These are phyloP conservation scores for Epizoanthus rinbou DNA, from an alignment of 92 coral and sea anemone species.

Conservation along the genomic window DNA sequence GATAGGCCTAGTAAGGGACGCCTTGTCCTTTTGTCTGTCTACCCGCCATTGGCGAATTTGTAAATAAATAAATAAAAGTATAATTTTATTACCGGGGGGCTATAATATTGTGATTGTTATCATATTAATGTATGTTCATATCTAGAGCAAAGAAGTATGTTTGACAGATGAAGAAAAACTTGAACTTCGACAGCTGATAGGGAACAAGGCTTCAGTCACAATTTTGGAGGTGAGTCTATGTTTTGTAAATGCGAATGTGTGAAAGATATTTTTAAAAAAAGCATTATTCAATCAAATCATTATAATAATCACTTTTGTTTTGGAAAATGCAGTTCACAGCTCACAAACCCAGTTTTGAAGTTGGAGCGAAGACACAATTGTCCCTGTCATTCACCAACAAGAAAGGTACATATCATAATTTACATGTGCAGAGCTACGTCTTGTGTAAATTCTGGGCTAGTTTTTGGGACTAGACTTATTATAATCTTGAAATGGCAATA, in stretches of 20 bases:
- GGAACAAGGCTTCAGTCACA: constrained; percentile 10
- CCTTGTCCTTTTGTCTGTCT: no score
- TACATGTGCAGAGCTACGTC: no score
- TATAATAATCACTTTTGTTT: not conserved
- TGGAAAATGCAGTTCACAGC: constrained; percentile 69
- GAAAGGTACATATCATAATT: constrained; percentile 51
- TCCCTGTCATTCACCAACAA: constrained; percentile 73
- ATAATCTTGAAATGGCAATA: no score
- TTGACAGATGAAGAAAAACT: constrained; percentile 52
- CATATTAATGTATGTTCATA: no score
- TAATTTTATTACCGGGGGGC: no score
- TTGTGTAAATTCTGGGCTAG: not conserved
- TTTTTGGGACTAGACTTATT: not conserved
- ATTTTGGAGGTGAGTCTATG: constrained; percentile 23
- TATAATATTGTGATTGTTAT: no score
- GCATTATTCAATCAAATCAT: no score
- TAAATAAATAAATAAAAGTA: no score
- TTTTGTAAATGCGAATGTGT: no score
- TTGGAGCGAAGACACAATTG: constrained; percentile 86
- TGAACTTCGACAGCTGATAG: constrained; percentile 46
- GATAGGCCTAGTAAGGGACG: no score
- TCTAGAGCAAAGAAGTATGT: constrained; percentile 58
- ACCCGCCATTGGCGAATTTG: no score
- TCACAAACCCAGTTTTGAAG: constrained; percentile 90
- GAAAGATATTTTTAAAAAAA: no score